Conservation (phyloP, 2,797 vertebrate genomes). For the Tiaroga cobitis region DNA sequence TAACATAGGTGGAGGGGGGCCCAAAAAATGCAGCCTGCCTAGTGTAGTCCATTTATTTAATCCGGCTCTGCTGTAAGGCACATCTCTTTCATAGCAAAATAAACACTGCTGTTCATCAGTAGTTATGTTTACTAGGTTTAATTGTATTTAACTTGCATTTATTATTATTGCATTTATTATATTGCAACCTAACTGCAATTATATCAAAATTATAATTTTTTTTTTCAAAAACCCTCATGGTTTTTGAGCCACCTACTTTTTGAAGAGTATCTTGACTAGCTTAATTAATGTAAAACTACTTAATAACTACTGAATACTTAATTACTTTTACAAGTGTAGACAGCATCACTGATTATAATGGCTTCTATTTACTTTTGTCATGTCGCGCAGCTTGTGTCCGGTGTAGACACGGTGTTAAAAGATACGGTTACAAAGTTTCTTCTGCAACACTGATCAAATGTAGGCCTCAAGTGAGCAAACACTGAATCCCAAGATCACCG, state of each 20-base stretch:
- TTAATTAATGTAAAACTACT: no score
- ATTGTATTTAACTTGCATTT: neutral
- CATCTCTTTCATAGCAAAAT: neutral
- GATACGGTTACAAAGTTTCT: neutral
- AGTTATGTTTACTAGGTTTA: neutral
- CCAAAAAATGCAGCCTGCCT: no score
- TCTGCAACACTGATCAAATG: slow-evolving; percentile 1
- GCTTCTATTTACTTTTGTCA: no score
- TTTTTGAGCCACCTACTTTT: neutral
- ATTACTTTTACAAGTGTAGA: no score
- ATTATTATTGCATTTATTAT: neutral
- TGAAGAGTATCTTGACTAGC: no score
- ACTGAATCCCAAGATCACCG: neutral
- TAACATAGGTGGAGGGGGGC: no score
- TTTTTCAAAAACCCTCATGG: neutral
- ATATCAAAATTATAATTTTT: no score
- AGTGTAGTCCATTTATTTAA: no score
- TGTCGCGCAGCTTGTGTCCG: neutral
- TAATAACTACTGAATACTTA: no score
- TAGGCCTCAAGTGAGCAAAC: neutral
- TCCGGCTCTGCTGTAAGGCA: neutral
- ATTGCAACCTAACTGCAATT: neutral
- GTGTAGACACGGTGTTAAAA: neutral
- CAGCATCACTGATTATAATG: neutral
- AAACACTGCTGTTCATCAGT: neutral